Percentiles rank a stretch among this genome's conserved stretches.
These are phyloP conservation scores for Sterrhoptilus dennistouni DNA, from an alignment of 2,113 vertebrate species.

Conservation along the genomic window DNA sequence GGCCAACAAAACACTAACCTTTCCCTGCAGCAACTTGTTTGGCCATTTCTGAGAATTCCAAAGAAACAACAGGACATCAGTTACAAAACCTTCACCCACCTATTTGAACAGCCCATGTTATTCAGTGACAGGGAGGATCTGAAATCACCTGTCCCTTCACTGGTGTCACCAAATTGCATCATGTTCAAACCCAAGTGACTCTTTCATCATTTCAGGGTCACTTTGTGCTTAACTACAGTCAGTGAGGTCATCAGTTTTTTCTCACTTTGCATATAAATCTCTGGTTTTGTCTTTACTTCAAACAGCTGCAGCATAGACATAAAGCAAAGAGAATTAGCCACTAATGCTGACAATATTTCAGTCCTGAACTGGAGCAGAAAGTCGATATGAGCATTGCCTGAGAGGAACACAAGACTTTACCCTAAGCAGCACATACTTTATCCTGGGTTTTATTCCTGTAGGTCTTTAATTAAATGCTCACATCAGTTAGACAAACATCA, in stretches of 20 bases:
- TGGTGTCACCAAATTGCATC: background rate
- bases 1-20: slow-evolving; percentile 28
- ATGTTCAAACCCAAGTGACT: background rate
- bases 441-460: background rate
- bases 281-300: background rate
- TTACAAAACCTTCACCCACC: background rate
- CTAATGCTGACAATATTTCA: background rate
- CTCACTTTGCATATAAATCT: background rate
- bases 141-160: background rate
- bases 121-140: background rate
- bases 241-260: background rate
- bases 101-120: background rate
- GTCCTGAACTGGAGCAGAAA: background rate
- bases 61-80: background rate
- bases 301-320: background rate
- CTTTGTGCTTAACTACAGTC: background rate
- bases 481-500: background rate
- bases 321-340: background rate
- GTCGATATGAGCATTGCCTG: background rate
- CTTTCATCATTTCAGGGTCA: background rate
- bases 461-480: background rate
- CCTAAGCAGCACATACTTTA: background rate
- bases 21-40: background rate
- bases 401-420: background rate
- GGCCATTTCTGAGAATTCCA: background rate